Evolutionary conservation across 2,888 invertebrate genomes (phyloP).

Genomic region (Phyllotreta striolata): DNA sequence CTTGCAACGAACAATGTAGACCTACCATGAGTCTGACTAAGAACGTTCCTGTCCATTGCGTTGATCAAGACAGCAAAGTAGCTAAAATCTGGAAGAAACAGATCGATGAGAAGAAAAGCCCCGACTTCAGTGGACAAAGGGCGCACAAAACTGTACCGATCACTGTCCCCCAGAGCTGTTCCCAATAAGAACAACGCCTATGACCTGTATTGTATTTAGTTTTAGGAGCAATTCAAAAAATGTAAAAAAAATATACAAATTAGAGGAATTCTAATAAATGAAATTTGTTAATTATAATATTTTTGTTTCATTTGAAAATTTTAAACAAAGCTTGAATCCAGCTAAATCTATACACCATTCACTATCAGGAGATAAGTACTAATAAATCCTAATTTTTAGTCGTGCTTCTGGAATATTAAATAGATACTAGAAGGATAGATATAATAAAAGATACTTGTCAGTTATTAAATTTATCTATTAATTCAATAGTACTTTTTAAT

Average conservation of each 20-base stretch:
- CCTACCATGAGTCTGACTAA: slow-evolving; percentile 56
- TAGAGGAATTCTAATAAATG: slow-evolving; percentile 8
- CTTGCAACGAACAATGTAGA: slow-evolving; percentile 64
- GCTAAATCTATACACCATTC: background rate
- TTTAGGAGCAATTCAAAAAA: slow-evolving; percentile 29
- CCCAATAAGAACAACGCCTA: slow-evolving; percentile 21
- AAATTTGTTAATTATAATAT: slow-evolving; percentile 10
- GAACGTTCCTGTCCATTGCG: slow-evolving; percentile 62
- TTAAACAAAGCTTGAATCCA: background rate
- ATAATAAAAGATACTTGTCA: too few relatives aligned
- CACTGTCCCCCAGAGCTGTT: slow-evolving; percentile 52
- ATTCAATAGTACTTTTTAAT: too few relatives aligned
- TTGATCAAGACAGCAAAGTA: slow-evolving; percentile 49
- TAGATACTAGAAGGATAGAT: too few relatives aligned
- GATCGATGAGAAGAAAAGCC: slow-evolving; percentile 63
- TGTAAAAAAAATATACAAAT: slow-evolving; percentile 28
- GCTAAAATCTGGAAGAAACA: slow-evolving; percentile 55
- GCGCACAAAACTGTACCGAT: slow-evolving; percentile 55
- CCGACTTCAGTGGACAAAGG: slow-evolving; percentile 62
- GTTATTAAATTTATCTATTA: too few relatives aligned
- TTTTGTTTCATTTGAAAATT: background rate
- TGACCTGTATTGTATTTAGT: slow-evolving; percentile 18
- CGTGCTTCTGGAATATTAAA: too few relatives aligned
- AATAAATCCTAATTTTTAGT: too few relatives aligned
- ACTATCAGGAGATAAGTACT: too few relatives aligned